phyloP scores from a whole-genome alignment of 2,888 invertebrate species.

The Microplitis deprimator region DNA sequence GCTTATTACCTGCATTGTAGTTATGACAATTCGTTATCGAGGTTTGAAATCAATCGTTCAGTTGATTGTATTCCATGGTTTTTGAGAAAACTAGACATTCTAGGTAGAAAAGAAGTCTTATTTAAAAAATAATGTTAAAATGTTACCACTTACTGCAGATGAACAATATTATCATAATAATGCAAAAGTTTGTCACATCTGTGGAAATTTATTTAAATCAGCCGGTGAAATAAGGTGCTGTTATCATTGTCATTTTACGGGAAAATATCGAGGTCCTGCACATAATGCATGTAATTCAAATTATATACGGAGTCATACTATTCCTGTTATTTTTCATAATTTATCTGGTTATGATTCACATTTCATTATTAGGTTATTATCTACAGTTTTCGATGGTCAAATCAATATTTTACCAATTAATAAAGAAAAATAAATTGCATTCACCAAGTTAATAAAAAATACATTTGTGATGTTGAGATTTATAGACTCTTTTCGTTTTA shows the following conservation, averaged over 20 bases:
- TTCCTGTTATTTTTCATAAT: conserved; percentile 58
- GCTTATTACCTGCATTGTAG: too few species aligned
- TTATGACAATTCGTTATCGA: too few species aligned
- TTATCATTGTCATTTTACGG: conserved; percentile 10
- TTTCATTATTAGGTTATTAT: conserved; percentile 52
- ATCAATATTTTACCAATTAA: neutral
- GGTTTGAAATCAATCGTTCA: too few species aligned
- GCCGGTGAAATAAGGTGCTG: neutral
- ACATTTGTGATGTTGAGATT: neutral
- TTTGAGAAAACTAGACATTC: too few species aligned
- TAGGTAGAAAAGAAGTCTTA: too few species aligned
- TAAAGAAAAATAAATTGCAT: neutral
- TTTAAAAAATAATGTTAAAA: too few species aligned
- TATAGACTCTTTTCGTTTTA: neutral
- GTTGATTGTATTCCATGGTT: too few species aligned
- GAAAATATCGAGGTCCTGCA: neutral
- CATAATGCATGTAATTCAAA: conserved; percentile 1
- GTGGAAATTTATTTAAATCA: too few species aligned
- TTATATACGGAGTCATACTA: conserved; percentile 38
- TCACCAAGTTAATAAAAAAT: neutral
- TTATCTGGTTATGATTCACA: conserved; percentile 57
- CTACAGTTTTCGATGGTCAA: conserved; percentile 45
- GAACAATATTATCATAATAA: too few species aligned
- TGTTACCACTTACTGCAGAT: too few species aligned
- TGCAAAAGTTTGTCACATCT: too few species aligned